phyloP scores from a whole-genome alignment of 1,140 invertebrate genomes.

The Drosophila takahashii region DNA sequence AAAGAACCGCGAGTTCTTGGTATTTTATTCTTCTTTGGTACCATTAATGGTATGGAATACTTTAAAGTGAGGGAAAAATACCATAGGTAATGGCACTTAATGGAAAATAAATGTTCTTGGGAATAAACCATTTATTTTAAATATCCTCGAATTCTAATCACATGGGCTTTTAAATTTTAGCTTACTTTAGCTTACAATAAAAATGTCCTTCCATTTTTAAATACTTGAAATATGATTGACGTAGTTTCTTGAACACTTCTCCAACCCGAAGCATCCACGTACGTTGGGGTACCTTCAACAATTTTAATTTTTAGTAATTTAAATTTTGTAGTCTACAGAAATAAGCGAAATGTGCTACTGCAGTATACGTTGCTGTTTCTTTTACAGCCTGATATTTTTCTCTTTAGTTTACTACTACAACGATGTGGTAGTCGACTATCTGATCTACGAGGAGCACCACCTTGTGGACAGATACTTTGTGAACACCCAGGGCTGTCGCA shows the following conservation, averaged over 20 bases:
- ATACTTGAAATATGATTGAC: not conserved
- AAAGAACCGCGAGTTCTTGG: too few relatives aligned
- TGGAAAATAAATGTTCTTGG: too few relatives aligned
- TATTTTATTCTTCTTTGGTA: not conserved
- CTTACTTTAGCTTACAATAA: not conserved
- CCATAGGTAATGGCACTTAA: too few relatives aligned
- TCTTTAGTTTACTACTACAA: slow-evolving; percentile 11
- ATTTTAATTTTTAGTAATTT: not conserved
- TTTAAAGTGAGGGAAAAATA: too few relatives aligned
- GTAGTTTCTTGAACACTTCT: not conserved
- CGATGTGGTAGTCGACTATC: slow-evolving; percentile 12
- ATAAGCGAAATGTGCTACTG: not conserved
- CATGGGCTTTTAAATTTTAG: not conserved
- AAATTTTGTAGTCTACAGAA: not conserved
- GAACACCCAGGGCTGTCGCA: slow-evolving; percentile 26
- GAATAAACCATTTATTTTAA: too few relatives aligned
- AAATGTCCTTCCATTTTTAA: not conserved
- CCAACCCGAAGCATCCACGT: not conserved
- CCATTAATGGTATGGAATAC: too few relatives aligned
- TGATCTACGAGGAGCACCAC: slow-evolving; percentile 1
- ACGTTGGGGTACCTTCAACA: not conserved
- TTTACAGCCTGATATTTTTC: not conserved
- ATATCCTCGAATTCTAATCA: not conserved
- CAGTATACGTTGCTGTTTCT: slow-evolving; percentile 15
- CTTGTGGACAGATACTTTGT: slow-evolving; percentile 11